A percentile compares a stretch with the other conserved stretches of the same genome.
These are phyloP conservation scores for Drosophila mimica DNA, from an alignment of 2,888 invertebrate species.

Conservation along the genomic window DNA sequence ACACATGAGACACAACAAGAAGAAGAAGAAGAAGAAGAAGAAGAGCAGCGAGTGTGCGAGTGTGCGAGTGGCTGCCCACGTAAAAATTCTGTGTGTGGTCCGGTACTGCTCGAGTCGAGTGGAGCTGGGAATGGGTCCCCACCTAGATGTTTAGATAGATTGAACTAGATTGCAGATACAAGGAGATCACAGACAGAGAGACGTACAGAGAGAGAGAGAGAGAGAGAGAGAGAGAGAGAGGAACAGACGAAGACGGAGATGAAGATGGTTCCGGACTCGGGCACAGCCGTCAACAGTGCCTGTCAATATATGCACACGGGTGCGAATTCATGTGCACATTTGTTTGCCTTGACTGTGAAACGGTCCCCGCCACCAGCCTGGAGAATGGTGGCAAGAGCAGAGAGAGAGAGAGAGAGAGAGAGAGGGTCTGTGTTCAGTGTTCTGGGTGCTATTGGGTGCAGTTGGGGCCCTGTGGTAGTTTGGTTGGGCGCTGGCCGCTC, in stretches of 20 bases:
- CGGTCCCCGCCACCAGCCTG: slow-evolving; percentile 27
- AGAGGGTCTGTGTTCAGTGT: slow-evolving; percentile 5
- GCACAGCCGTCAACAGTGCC: slow-evolving; percentile 38
- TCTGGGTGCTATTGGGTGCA: slow-evolving; percentile 13
- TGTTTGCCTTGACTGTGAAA: slow-evolving; percentile 62
- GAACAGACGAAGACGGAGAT: neutral
- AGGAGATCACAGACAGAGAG: slow-evolving; percentile 8
- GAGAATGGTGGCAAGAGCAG: neutral
- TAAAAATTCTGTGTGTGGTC: slow-evolving; percentile 34
- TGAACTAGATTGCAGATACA: slow-evolving; percentile 63
- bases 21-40: neutral
- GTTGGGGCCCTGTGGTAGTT: slow-evolving; percentile 5
- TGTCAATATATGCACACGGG: slow-evolving; percentile 49
- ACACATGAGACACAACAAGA: neutral
- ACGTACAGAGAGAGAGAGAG: neutral
- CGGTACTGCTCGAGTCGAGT: slow-evolving; percentile 8
- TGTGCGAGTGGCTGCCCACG: slow-evolving; percentile 38
- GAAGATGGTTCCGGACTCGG: slow-evolving; percentile 2
- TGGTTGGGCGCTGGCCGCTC: slow-evolving; percentile 67
- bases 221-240: neutral
- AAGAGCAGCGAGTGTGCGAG: slow-evolving; percentile 6
- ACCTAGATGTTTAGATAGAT: slow-evolving; percentile 73
- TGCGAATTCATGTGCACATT: slow-evolving; percentile 32
- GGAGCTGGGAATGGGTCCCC: slow-evolving; percentile 34
- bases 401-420: too few relatives aligned